Evolutionary conservation across 2,113 vertebrate genomes (phyloP), one percentile per base, ranked within the genome.

Genomic region (Picathartes gymnocephalus): DNA sequence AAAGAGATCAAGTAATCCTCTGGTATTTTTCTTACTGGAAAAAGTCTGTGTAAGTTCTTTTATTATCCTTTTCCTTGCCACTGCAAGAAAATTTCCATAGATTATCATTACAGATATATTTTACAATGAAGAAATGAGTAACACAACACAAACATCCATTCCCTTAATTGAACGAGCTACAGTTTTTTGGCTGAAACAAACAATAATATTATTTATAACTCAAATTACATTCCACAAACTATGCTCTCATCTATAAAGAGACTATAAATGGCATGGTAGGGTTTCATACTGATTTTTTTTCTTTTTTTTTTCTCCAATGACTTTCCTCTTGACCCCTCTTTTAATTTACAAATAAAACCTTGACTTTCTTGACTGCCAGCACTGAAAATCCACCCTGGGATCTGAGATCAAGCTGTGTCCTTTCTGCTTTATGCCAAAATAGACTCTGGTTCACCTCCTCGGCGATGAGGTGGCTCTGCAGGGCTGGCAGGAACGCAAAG

Each of bases 371-470:
- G 79, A 94, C 79, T 86, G 54, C 79, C 68, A 94, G 51, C 23
- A 58, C 64, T 95, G 84, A 92, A 96, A 96, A 92, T 86, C 74
- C 57, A 84, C 76, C 72, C 95, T 80, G 48, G 53, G 78, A 88
- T 94, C 57, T 62, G 74, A 95, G 68, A 94, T 92, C 95, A 96
- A 94, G 86, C 93, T 95, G 88, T 90, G 84, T 84, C 61, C 69
- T 86, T 96, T 95, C 73, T 94, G 81, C 50, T 86, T 95, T 56
- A 28, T 94, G 97, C 95, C 95, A 97, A 96, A 95, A 96, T 77
- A 97, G 87, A 96, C 95, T 83, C 48, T 1, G 2, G 42, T 94
- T 96, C 92, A 92, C 85, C 65, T 77, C 87, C 64, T 64, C 31
- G 28, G 40, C 0, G 0, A 50, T 80, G 80, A 95, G 73, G 70